Conservation (phyloP, 2,888 invertebrate genomes). For the Cryptocephalus moraei region DNA sequence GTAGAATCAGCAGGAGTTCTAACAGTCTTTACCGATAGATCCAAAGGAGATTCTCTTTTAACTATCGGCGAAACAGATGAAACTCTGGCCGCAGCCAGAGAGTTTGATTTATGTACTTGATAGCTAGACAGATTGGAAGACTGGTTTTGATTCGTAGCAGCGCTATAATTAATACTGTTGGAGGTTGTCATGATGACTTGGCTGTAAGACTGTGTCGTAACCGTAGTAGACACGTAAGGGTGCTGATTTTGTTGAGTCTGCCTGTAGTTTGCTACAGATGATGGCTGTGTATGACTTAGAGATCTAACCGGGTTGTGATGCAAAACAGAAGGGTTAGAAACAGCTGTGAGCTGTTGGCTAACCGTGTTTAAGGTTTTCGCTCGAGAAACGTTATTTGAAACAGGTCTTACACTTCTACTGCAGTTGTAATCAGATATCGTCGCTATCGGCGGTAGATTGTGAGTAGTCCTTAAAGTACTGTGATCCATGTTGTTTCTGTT, state of each 20-base stretch:
- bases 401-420: conserved; percentile 29
- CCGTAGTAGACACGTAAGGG: conserved; percentile 21
- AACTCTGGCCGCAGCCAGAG: conserved; percentile 5
- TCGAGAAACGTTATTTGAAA: conserved; percentile 12
- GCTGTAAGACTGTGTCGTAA: conserved; percentile 18
- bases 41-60: conserved; percentile 71
- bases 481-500: no score
- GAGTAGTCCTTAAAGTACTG: conserved; percentile 29
- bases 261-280: conserved; percentile 5
- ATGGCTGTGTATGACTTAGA: conserved; percentile 8
- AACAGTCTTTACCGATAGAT: conserved; percentile 81
- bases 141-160: conserved; percentile 30
- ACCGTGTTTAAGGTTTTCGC: conserved; percentile 13
- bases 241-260: conserved; percentile 9
- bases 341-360: conserved; percentile 15
- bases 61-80: conserved; percentile 21
- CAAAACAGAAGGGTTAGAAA: conserved; percentile 11
- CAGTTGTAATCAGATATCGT: conserved; percentile 41
- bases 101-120: conserved; percentile 18
- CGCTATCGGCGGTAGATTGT: conserved; percentile 45
- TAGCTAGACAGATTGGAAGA: conserved; percentile 32
- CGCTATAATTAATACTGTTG: conserved; percentile 17
- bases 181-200: conserved; percentile 31
- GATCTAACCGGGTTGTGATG: conserved; percentile 2
- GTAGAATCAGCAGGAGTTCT: conserved; percentile 84